Percentiles rank a stretch among this genome's conserved stretches.
Evolutionary conservation across 2,888 invertebrate genomes (phyloP).

Genomic region (Dryobotodes eremita): DNA sequence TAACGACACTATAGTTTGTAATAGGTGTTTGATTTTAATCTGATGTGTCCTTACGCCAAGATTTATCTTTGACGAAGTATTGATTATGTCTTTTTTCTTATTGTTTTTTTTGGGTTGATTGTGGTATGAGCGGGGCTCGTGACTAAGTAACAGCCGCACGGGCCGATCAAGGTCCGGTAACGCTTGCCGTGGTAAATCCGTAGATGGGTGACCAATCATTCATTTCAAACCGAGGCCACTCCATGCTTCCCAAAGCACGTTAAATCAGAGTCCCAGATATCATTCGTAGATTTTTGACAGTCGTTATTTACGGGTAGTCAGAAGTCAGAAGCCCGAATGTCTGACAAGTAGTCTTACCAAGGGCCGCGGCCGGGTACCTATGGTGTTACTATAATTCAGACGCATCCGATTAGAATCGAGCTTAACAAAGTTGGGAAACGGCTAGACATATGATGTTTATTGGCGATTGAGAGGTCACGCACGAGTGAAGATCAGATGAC

Average conservation of each 20-base stretch:
- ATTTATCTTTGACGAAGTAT: constrained; percentile 3
- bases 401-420: background rate
- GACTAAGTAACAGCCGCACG: background rate
- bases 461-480: background rate
- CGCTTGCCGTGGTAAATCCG: background rate
- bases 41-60: background rate
- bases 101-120: too few species aligned
- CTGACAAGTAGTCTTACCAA: background rate
- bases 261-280: background rate
- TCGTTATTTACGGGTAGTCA: background rate
- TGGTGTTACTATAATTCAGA: background rate
- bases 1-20: constrained; percentile 74
- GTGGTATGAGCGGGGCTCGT: background rate
- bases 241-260: background rate
- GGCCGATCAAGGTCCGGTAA: background rate
- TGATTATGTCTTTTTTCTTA: constrained; percentile 4
- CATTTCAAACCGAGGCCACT: background rate
- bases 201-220: background rate
- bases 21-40: constrained; percentile 57
- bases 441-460: background rate
- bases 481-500: background rate
- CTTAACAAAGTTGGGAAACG: too few species aligned
- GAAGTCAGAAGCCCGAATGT: background rate
- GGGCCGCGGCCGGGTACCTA: background rate
- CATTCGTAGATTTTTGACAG: background rate